Evolutionary conservation across 2,888 invertebrate species (phyloP).

Genomic region (Dioctria linearis): DNA sequence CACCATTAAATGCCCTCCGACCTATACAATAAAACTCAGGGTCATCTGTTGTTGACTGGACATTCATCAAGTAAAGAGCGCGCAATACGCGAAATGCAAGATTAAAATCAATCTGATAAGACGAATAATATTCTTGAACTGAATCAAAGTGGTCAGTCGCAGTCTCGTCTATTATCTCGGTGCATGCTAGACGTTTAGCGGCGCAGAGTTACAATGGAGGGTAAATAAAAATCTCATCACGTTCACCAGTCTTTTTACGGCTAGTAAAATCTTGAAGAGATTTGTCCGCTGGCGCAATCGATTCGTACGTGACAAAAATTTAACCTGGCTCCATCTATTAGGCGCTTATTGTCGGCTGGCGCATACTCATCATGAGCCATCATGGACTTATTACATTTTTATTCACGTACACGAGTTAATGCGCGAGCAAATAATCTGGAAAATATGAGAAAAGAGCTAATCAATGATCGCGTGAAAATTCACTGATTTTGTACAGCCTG

Average conservation of each 20-base stretch:
- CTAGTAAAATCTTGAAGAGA: constrained; percentile 1
- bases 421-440: constrained; percentile 11
- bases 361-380: constrained; percentile 17
- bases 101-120: constrained; percentile 49
- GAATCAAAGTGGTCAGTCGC: constrained; percentile 32
- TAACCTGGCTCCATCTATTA: constrained; percentile 26
- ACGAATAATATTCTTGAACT: constrained; percentile 4
- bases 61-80: constrained; percentile 5
- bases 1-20: constrained; percentile 41
- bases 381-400: constrained; percentile 22
- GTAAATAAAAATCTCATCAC: constrained; percentile 39
- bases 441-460: background rate
- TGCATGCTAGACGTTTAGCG: background rate
- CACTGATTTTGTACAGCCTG: background rate
- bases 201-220: background rate
- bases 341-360: constrained; percentile 25
- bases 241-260: constrained; percentile 42
- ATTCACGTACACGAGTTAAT: constrained; percentile 38
- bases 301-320: constrained; percentile 40
- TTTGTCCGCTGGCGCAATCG: constrained; percentile 44
- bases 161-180: constrained; percentile 27
- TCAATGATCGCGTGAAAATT: background rate
- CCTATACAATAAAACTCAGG: constrained; percentile 38
- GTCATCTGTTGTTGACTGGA: constrained; percentile 29
- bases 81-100: constrained; percentile 18